Base-by-base conservation (phyloP, 2,888 invertebrate species). In the Phorcus lineatus region DNA sequence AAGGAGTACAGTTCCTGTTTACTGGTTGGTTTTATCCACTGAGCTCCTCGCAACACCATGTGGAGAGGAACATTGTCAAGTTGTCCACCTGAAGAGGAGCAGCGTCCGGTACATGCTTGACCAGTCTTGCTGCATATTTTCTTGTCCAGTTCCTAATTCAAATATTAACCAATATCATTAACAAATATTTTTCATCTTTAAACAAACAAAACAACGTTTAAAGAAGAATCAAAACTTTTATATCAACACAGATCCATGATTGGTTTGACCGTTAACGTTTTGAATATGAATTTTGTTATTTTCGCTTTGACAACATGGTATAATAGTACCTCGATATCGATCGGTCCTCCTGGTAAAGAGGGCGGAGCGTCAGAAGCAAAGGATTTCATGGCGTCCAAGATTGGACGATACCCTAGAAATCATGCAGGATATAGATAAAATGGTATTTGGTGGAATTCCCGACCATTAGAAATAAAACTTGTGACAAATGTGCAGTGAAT, bases 301-400 rank as follows among this genome's bases (percentile, higher is more conserved):
- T 2, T 36, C 7, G 2, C 7, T 7, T 36, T 36, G 36, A 36
- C 36, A 36, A 36, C 36, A 36, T 7, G 2, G 2, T 2, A 36
- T 7, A 36, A 2, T 36, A n/a, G 6, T 47, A 91, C 90, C 89
- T 91, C 91, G 76, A 91, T 90, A 83, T 91, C 91, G n/a, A 85
- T 67, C 0, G 83, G 57, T 1, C 79, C 80, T 31, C 80, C 78
- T 9, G 83, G 81, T 13, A 82, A 54, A n/a, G 67, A 67, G 16
- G 62, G 57, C 11, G 80, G 79, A 13, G 84, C 82, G 70, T 87
- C 88, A 74, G 87, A 93, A 0, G 96, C 95, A 85, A 96, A 95
- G 0, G 96, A 95, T 92, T 96, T 96, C 92, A 97, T 96, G 2
- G 96, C 95, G 89, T 96, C 96, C 74, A 96, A 93, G 82, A 97